Base-by-base conservation (phyloP, 35 echinoderm and acorn worm species). In the Apostichopus japonicus region DNA sequence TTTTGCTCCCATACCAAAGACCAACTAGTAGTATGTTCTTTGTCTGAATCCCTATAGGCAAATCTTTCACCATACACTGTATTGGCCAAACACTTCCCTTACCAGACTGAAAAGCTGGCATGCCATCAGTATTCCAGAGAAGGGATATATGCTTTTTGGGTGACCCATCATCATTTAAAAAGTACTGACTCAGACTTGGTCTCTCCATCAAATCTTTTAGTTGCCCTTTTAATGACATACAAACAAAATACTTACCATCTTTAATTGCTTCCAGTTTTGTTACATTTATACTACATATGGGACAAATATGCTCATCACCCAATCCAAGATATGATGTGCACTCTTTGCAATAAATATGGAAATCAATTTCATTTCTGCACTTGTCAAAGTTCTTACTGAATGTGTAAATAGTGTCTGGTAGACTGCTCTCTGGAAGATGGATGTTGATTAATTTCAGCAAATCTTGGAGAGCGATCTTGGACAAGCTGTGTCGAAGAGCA, bases 81-180 rank as follows among this genome's bases (percentile, higher is more conserved):
- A 92, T 83, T 22, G 57, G 91, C 79, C 91, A 92, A 21, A 92
- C 79, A 24, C 75, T 80, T 58, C 56, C 54, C 14, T 55, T 79
- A 24, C 75, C 77, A 56, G 78, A 92, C 23, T 84, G 80, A 80
- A 92, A 84, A 65, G 79, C 79, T 83, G 91, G 77, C 51, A 84
- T 80, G 10, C 91, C 91, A 84, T 92, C 91, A 83, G 33, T 59
- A 84, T 83, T 82, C 91, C 91, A 92, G 24, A 56, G 21, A 9
- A 92, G 1, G 25, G 55, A 82, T 61, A 61, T 61, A 52, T 84
- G 33, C 55, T 92, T 27, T 76, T 90, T 84, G 80, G 80, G 23
- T 44, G 23, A 44, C 16, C 53, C 80, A 14, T 84, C 23, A 56
- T 55, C 52, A 84, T 84, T 33, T 44, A 84, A 56, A 33, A 84